Conservation (phyloP, 53 echinoderm and acorn worm genomes). For the Apostichopus leukothele region DNA sequence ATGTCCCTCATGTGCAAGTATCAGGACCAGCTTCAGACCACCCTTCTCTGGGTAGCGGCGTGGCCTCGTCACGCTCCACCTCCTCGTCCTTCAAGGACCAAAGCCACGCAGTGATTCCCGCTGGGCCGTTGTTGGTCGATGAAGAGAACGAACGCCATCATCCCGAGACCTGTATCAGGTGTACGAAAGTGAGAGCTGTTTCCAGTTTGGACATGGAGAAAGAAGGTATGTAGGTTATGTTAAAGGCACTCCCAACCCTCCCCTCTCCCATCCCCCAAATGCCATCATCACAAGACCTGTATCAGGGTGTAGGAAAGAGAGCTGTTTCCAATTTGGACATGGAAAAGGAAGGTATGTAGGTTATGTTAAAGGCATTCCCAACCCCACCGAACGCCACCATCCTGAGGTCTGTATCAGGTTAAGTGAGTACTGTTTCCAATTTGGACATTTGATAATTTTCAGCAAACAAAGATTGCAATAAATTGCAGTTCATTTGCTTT, state of each 20-base stretch:
- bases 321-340: too few relatives aligned
- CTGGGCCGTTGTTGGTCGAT: slow-evolving; percentile 51
- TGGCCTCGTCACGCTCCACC: slow-evolving; percentile 41
- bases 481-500: too few relatives aligned
- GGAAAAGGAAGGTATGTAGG: too few relatives aligned
- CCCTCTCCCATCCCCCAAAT: too few relatives aligned
- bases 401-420: slow-evolving; percentile 74
- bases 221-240: background rate
- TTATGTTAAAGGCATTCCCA: too few relatives aligned
- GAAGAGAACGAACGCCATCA: slow-evolving; percentile 67
- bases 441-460: background rate
- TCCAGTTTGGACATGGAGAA: slow-evolving; percentile 28
- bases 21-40: slow-evolving; percentile 51
- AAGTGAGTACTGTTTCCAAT: slow-evolving; percentile 61
- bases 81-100: slow-evolving; percentile 47
- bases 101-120: background rate
- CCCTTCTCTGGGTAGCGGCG: slow-evolving; percentile 47
- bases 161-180: slow-evolving; percentile 72
- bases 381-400: slow-evolving; percentile 49
- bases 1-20: slow-evolving; percentile 68
- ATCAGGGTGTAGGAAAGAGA: too few relatives aligned
- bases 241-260: too few relatives aligned
- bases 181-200: slow-evolving; percentile 76
- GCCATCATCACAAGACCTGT: too few relatives aligned
- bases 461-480: too few relatives aligned